phyloP scores from a whole-genome alignment of 2,797 vertebrate species.

The Menidia menidia region DNA sequence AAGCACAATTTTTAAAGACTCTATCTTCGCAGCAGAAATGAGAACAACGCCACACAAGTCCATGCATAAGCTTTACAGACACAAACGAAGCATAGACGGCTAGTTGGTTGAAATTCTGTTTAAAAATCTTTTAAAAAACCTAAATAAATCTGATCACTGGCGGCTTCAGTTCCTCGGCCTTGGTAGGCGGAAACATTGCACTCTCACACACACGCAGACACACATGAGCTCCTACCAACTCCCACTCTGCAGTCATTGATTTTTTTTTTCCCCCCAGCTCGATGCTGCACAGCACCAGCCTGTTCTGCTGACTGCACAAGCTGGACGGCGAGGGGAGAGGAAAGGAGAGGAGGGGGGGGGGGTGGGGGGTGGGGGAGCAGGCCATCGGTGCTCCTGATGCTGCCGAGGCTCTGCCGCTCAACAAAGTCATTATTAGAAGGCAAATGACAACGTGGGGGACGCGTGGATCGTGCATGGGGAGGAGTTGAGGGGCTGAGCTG shows the following conservation, averaged over 20 bases:
- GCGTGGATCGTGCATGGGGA: constrained; percentile 33
- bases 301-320: constrained; percentile 83
- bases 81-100: neutral
- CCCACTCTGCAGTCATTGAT: constrained; percentile 81
- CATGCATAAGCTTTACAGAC: neutral
- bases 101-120: constrained; percentile 50
- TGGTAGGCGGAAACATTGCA: constrained; percentile 35
- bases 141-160: constrained; percentile 54
- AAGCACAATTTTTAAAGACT: neutral
- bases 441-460: constrained; percentile 47
- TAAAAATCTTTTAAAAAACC: too few species aligned
- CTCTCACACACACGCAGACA: constrained; percentile 12
- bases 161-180: constrained; percentile 58
- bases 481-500: constrained; percentile 20
- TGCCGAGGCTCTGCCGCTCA: constrained; percentile 65
- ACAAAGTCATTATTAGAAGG: constrained; percentile 60
- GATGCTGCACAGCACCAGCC: constrained; percentile 79
- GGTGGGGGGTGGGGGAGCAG: neutral
- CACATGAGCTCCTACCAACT: constrained; percentile 49
- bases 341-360: neutral
- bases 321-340: constrained; percentile 56
- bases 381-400: constrained; percentile 48
- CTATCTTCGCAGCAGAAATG: too few species aligned
- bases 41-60: too few species aligned
- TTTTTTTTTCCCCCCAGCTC: constrained; percentile 63